Conservation (phyloP, 2,888 invertebrate species). For the Sesia apiformis region DNA sequence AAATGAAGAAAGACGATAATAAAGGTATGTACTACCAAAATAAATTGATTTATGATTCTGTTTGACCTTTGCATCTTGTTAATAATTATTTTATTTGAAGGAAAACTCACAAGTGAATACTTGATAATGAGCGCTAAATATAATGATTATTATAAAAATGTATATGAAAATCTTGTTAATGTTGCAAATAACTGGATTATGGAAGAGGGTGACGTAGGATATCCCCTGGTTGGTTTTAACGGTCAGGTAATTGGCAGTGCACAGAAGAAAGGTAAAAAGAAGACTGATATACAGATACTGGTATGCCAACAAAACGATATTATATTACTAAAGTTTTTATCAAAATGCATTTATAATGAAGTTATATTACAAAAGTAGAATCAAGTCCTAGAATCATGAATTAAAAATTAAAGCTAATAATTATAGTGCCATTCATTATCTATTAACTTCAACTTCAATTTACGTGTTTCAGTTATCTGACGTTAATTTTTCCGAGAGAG, state of each 20-base stretch:
- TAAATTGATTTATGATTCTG: no score
- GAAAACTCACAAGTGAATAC: constrained; percentile 41
- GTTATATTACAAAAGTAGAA: background rate
- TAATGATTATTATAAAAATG: constrained; percentile 50
- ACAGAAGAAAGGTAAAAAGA: constrained; percentile 52
- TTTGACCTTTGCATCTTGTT: no score
- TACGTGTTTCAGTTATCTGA: constrained; percentile 34
- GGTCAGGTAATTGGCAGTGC: constrained; percentile 40
- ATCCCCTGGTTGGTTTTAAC: constrained; percentile 39
- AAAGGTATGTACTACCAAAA: constrained; percentile 24
- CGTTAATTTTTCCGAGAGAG: constrained; percentile 32
- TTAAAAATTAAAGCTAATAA: background rate
- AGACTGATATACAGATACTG: constrained; percentile 48
- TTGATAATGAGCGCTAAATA: constrained; percentile 43
- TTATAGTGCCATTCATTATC: background rate
- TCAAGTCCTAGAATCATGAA: background rate
- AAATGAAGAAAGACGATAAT: constrained; percentile 45
- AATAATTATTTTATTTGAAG: constrained; percentile 18
- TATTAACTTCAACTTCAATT: background rate
- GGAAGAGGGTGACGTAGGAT: constrained; percentile 44
- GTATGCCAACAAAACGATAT: constrained; percentile 13
- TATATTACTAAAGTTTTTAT: background rate
- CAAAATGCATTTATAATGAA: background rate
- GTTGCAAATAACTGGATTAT: constrained; percentile 59
- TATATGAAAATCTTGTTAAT: constrained; percentile 44